These are phyloP conservation scores for Nomada flava DNA, from an alignment of 2,888 invertebrate genomes.

Conservation along the genomic window DNA sequence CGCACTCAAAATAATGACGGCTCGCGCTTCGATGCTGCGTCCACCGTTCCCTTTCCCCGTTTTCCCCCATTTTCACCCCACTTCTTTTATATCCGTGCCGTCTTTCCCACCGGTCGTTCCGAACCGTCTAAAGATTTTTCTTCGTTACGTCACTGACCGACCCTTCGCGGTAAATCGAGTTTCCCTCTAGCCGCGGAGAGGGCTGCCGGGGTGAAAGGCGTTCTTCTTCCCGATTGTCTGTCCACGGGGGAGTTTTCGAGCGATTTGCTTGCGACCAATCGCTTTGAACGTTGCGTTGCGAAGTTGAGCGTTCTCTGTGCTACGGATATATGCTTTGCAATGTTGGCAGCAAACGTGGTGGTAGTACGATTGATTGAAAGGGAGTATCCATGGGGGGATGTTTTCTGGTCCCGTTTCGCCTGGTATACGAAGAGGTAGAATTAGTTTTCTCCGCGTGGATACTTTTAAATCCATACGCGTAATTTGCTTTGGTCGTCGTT, in stretches of 20 bases:
- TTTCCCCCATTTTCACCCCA: not conserved
- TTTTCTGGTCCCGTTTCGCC: not conserved
- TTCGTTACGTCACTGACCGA: constrained; percentile 65
- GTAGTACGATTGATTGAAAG: not conserved
- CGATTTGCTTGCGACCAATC: constrained; percentile 43
- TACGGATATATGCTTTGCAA: not conserved
- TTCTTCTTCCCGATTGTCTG: constrained; percentile 29
- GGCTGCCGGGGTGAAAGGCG: not conserved
- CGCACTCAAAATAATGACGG: constrained; percentile 73
- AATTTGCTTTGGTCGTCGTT: no score
- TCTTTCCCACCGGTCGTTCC: constrained; percentile 8
- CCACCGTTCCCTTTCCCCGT: constrained; percentile 43
- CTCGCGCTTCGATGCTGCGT: constrained; percentile 50
- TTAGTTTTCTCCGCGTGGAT: no score
- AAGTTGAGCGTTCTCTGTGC: not conserved
- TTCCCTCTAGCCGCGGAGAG: constrained; percentile 29
- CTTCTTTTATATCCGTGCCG: constrained; percentile 21
- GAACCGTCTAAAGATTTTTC: constrained; percentile 68
- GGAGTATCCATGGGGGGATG: not conserved
- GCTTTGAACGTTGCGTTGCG: not conserved
- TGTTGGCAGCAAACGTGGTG: not conserved
- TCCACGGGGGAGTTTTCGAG: constrained; percentile 31
- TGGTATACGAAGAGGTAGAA: no score
- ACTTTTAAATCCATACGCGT: no score
- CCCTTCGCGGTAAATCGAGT: constrained; percentile 63